Evolutionary conservation across 1,140 invertebrate genomes (phyloP), one percentile per base, ranked within the genome.

Genomic region (Drosophila tropicalis): DNA sequence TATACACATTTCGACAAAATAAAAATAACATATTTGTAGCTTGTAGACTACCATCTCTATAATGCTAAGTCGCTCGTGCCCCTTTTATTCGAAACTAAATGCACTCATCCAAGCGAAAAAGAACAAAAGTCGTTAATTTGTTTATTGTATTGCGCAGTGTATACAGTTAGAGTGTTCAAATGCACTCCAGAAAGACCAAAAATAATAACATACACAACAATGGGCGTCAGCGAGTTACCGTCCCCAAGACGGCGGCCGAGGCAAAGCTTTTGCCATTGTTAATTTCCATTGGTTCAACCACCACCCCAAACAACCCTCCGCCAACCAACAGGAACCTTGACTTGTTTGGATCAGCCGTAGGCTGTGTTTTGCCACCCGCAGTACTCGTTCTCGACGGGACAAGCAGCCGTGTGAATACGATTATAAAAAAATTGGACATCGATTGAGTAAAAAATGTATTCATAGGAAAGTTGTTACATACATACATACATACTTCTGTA

Each of bases 91-190:
- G 41, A 63, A 67, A 56, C 29, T 60, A 58, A 40, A 58, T 47
- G 63, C 63, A 63, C 22, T 34, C 69, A 82, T 60, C 79, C 62
- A 63, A 82, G 76, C 87, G 76, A 61, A 86, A 87, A 79, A 82
- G 39, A 47, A 86, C 83, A 86, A 87, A 86, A 79, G 82, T 64
- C 68, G 57, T 68, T 86, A 76, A 82, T 86, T 86, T 87, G 83
- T 72, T 83, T 83, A 83, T 83, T 83, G 63, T 51, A 87, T 76
- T 79, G 64, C 61, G 58, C 65, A 84, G 67, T 80, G 61, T 73
- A 84, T 81, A 79, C 72, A 76, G 67, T 87, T 73, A 54, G 63
- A 70, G 61, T 76, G 63, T 55, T 65, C 73, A 78, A 86, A 69
- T 57, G 29, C 67, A 67, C 63, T 76, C 63, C 57, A 72, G 19